Conservation (phyloP, 2,113 vertebrate species). For the Vulpes lagopus region DNA sequence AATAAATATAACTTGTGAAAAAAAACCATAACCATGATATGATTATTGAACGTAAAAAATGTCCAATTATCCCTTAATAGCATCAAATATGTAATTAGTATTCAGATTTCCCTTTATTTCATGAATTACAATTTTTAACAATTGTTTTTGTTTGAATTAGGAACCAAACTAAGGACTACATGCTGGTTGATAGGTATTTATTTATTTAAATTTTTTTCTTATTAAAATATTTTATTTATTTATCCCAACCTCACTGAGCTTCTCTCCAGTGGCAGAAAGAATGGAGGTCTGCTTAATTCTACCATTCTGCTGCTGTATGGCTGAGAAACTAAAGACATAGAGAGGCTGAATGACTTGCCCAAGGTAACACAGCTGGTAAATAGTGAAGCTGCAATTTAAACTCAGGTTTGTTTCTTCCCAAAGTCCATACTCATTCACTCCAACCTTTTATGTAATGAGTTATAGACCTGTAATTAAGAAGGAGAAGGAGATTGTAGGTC, state of each 20-base stretch:
- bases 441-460: background rate
- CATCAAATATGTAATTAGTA: background rate
- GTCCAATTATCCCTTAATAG: background rate
- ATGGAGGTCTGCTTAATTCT: background rate
- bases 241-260: background rate
- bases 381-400: background rate
- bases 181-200: background rate
- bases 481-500: background rate
- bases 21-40: background rate
- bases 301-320: background rate
- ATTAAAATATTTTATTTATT: background rate
- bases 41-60: background rate
- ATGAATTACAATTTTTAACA: background rate
- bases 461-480: background rate
- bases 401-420: background rate
- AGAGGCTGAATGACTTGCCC: background rate
- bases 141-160: background rate
- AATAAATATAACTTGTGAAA: background rate
- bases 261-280: background rate
- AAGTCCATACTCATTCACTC: background rate
- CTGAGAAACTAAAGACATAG: background rate
- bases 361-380: background rate
- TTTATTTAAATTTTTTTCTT: background rate
- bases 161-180: background rate
- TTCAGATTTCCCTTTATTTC: background rate